A percentile compares a stretch with the other conserved stretches of the same genome.
Evolutionary conservation across 2,888 invertebrate genomes (phyloP).

Genomic region (Sesamia inferens): DNA sequence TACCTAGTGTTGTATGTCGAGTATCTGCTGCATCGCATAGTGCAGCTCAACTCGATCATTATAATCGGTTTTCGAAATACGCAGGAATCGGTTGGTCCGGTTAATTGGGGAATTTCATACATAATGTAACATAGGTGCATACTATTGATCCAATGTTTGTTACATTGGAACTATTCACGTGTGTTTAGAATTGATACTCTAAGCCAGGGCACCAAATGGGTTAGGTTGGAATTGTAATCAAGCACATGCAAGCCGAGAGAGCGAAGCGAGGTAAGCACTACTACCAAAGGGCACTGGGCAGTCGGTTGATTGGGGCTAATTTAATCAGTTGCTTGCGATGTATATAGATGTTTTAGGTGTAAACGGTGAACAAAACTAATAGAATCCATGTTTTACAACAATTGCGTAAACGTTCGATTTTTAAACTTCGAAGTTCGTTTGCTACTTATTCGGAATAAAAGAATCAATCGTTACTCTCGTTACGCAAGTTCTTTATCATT

Average conservation of each 20-base stretch:
- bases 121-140: not conserved
- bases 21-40: slow-evolving; percentile 35
- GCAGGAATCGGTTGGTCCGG: slow-evolving; percentile 13
- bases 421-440: not conserved
- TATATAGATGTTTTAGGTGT: not conserved
- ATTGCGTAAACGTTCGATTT: not conserved
- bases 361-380: not conserved
- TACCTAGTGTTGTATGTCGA: slow-evolving; percentile 39
- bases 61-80: slow-evolving; percentile 46
- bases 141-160: slow-evolving; percentile 16
- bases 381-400: not conserved
- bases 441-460: slow-evolving; percentile 26
- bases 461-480: slow-evolving; percentile 11
- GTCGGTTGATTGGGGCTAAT: no score
- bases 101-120: slow-evolving; percentile 17
- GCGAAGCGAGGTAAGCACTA: no score
- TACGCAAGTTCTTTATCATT: slow-evolving; percentile 21
- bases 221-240: no score
- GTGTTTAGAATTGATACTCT: no score
- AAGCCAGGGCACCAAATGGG: no score
- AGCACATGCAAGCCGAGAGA: no score
- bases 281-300: no score
- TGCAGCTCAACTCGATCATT: slow-evolving; percentile 34
- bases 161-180: not conserved
- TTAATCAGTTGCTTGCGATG: no score